These are phyloP conservation scores for Lobophora halterata DNA, from an alignment of 2,888 invertebrate species.

Conservation along the genomic window DNA sequence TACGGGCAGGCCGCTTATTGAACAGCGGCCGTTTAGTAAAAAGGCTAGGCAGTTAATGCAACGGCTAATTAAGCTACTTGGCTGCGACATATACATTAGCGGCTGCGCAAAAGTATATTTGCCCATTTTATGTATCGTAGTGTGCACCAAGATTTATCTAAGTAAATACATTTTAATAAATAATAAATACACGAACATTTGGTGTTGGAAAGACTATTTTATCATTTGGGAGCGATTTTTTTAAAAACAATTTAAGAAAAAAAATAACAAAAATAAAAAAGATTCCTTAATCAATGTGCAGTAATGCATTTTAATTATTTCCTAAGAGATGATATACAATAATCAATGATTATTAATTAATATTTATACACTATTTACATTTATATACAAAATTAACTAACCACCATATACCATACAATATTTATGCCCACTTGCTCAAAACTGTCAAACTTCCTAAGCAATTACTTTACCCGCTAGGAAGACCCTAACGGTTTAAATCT, in stretches of 20 bases:
- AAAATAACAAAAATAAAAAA: conserved; percentile 60
- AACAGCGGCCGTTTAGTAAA: too few species aligned
- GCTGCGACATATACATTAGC: too few species aligned
- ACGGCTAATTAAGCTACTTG: too few species aligned
- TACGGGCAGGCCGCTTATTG: too few species aligned
- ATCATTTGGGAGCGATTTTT: conserved; percentile 51
- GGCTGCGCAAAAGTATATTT: too few species aligned
- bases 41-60: too few species aligned
- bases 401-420: conserved; percentile 48
- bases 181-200: conserved; percentile 45
- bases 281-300: conserved; percentile 41
- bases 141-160: conserved; percentile 29
- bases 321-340: conserved; percentile 57
- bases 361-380: conserved; percentile 63
- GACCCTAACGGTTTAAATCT: too few species aligned
- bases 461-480: too few species aligned
- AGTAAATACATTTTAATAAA: conserved; percentile 37
- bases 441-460: too few species aligned
- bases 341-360: conserved; percentile 47
- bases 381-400: conserved; percentile 53
- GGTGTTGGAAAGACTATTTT: conserved; percentile 53
- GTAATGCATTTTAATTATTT: conserved; percentile 32
- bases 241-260: conserved; percentile 39
- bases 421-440: too few species aligned
- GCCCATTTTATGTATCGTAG: conserved; percentile 6